Conservation (phyloP, 2,113 vertebrate species). For the Anseranas semipalmata region DNA sequence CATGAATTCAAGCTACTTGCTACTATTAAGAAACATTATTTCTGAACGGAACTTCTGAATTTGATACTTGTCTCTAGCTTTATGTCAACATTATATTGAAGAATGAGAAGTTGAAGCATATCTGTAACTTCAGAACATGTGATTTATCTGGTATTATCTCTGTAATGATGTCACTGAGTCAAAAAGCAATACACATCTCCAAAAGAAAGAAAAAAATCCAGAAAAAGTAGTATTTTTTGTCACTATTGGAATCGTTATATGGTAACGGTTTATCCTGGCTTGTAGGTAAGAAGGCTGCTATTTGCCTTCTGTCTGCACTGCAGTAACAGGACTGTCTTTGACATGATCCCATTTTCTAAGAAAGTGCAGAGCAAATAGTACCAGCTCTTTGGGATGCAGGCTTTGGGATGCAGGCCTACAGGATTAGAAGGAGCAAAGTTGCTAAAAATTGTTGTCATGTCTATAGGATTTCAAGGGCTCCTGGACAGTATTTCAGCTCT, state of each 20-base stretch:
- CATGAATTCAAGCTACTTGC: background rate
- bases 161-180: background rate
- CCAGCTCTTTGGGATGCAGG: background rate
- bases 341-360: background rate
- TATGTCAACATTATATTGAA: slow-evolving; percentile 5
- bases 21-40: slow-evolving; percentile 9
- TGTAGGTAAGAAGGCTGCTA: background rate
- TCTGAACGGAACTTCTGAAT: background rate
- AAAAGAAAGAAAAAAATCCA: background rate
- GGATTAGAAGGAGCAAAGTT: background rate
- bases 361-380: background rate
- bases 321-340: background rate
- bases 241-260: background rate
- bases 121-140: background rate
- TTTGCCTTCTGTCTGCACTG: background rate
- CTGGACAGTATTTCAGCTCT: background rate
- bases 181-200: background rate
- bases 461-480: background rate
- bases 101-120: background rate
- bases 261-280: background rate
- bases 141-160: background rate
- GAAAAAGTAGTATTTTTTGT: background rate
- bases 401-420: background rate
- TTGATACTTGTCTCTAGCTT: background rate
- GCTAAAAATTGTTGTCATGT: background rate